A percentile compares a stretch with the other conserved stretches of the same genome.
phyloP scores from a whole-genome alignment of 2,797 vertebrate genomes.

The Eulemur coronatus region DNA sequence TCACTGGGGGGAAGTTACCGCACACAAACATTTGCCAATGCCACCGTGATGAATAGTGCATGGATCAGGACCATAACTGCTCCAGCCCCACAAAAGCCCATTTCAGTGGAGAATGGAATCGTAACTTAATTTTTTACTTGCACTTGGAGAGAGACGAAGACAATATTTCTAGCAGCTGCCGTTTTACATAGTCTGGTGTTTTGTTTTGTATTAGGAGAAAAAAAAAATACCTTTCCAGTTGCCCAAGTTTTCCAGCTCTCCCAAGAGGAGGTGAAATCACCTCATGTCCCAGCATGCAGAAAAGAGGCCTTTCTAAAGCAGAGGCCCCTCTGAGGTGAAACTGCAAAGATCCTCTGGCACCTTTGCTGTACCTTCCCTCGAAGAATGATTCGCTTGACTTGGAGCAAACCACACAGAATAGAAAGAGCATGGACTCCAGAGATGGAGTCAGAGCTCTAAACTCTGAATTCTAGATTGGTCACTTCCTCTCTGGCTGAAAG shows the following conservation, averaged over 20 bases:
- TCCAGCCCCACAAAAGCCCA: conserved; percentile 81
- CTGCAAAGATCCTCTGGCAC: not conserved
- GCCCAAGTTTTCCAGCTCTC: conserved; percentile 6
- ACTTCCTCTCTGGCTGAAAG: not conserved
- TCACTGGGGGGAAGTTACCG: conserved; percentile 70
- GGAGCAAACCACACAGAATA: not conserved
- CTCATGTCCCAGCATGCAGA: not conserved
- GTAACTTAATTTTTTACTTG: conserved; percentile 80
- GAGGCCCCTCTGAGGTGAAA: not conserved
- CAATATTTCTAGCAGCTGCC: conserved; percentile 75
- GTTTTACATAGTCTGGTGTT: conserved; percentile 46
- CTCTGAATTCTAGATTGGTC: not conserved
- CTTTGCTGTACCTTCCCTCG: not conserved
- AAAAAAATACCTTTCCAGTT: not conserved
- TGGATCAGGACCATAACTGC: conserved; percentile 77
- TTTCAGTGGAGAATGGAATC: conserved; percentile 78
- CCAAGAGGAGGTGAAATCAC: not conserved
- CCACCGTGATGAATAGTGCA: conserved; percentile 81
- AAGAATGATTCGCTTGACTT: not conserved
- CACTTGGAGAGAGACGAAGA: conserved; percentile 72
- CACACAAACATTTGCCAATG: conserved; percentile 72
- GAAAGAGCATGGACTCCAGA: not conserved
- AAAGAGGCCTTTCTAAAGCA: conserved; percentile 16
- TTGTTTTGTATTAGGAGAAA: not conserved
- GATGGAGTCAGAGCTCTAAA: not conserved